Evolutionary conservation across 2,888 invertebrate species (phyloP).

Genomic region (Aleiodes alternator): DNA sequence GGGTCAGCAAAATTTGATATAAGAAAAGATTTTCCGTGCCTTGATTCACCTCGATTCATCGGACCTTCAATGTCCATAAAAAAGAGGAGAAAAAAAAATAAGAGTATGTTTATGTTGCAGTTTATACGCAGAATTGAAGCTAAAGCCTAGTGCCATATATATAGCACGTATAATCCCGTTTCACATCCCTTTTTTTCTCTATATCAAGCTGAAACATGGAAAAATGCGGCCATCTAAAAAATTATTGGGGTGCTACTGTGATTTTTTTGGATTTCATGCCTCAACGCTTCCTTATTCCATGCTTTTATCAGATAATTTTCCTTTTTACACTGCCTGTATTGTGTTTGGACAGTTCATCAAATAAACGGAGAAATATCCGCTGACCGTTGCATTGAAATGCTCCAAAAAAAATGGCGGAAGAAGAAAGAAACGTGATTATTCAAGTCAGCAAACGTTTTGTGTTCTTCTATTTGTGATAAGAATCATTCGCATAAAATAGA

Average conservation of each 20-base stretch:
- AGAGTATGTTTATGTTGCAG: slow-evolving; percentile 20
- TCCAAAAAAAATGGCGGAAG: too few species aligned
- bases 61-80: not conserved
- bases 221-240: slow-evolving; percentile 44
- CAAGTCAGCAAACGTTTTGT: slow-evolving; percentile 16
- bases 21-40: not conserved
- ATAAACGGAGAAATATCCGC: not conserved
- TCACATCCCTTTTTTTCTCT: slow-evolving; percentile 40
- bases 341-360: slow-evolving; percentile 19
- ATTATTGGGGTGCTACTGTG: slow-evolving; percentile 55
- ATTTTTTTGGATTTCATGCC: slow-evolving; percentile 69
- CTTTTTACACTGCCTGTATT: not conserved
- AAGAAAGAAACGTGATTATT: slow-evolving; percentile 10
- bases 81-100: not conserved
- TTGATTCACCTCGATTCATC: slow-evolving; percentile 22
- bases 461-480: slow-evolving; percentile 12
- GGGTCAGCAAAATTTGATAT: slow-evolving; percentile 27
- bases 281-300: slow-evolving; percentile 42
- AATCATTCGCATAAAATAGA: not conserved
- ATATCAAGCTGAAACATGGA: slow-evolving; percentile 47
- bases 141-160: not conserved
- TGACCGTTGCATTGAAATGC: slow-evolving; percentile 9
- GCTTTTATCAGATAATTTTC: slow-evolving; percentile 10
- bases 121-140: slow-evolving; percentile 5
- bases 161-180: not conserved